A percentile compares a stretch with the other conserved stretches of the same genome.
Conservation (phyloP, 2,113 vertebrate genomes). For the Pelobates fuscus region DNA sequence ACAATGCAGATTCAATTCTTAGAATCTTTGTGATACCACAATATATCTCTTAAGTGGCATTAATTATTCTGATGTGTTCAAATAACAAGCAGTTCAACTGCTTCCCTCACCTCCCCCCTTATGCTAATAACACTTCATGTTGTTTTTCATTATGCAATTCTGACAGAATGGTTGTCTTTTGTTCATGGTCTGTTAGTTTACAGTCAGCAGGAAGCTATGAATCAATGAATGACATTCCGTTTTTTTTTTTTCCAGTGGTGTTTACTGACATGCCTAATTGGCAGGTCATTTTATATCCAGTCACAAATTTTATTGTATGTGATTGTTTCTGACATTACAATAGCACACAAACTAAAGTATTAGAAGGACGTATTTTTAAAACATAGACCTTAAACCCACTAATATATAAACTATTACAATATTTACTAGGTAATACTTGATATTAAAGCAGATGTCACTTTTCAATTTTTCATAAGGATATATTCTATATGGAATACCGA, state of each 20-base stretch:
- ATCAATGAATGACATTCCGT: slow-evolving; percentile 16
- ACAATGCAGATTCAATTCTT: no score
- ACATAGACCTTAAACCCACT: no score
- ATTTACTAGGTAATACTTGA: no score
- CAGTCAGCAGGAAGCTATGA: slow-evolving; percentile 17
- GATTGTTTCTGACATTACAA: no score
- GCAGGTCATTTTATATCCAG: background rate
- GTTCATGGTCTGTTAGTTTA: slow-evolving; percentile 26
- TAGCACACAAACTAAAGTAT: no score
- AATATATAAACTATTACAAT: no score
- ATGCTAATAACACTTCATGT: slow-evolving; percentile 16
- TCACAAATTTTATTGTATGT: background rate
- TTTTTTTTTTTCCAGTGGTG: slow-evolving; percentile 6
- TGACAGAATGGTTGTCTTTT: slow-evolving; percentile 31
- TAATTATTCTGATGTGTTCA: slow-evolving; percentile 8
- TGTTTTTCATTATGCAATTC: slow-evolving; percentile 27
- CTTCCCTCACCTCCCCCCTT: background rate
- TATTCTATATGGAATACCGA: no score
- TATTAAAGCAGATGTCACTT: no score
- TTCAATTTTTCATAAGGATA: no score
- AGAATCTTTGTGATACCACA: no score
- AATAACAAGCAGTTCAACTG: slow-evolving; percentile 1
- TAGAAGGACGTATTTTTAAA: no score
- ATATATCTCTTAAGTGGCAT: no score
- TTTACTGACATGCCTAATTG: background rate